Conservation (phyloP, 2,888 invertebrate species). For the Theretra japonica region DNA sequence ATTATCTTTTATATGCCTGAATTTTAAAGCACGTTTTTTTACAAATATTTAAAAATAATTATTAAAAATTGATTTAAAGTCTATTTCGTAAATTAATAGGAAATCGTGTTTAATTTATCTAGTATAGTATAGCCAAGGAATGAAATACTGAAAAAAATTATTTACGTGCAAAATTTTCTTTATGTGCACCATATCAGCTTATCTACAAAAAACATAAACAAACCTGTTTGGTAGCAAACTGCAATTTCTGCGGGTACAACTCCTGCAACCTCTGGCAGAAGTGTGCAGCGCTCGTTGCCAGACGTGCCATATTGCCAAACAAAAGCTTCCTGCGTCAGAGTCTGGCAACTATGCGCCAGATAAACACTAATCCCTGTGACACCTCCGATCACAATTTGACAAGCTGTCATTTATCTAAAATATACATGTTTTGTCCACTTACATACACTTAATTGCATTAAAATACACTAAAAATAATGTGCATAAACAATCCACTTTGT, state of each 20-base stretch:
- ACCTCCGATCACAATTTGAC: slow-evolving; percentile 37
- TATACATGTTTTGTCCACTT: neutral
- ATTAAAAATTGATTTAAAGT: too few relatives aligned
- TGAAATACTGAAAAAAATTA: too few relatives aligned
- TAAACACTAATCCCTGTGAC: slow-evolving; percentile 50
- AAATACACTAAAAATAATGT: neutral
- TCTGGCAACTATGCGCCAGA: slow-evolving; percentile 44
- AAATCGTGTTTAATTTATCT: too few relatives aligned
- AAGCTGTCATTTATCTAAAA: slow-evolving; percentile 37
- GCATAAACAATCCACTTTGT: neutral
- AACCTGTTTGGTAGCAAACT: slow-evolving; percentile 65
- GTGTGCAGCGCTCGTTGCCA: slow-evolving; percentile 73
- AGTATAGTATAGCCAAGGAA: too few relatives aligned
- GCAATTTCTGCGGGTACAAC: slow-evolving; percentile 71
- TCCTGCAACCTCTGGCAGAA: slow-evolving; percentile 77
- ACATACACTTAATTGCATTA: slow-evolving; percentile 1
- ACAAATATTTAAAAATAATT: too few relatives aligned
- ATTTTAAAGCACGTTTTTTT: too few relatives aligned
- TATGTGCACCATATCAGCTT: too few relatives aligned
- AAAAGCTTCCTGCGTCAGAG: slow-evolving; percentile 24
- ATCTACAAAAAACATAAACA: slow-evolving; percentile 27
- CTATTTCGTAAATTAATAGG: too few relatives aligned
- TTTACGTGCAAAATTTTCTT: too few relatives aligned
- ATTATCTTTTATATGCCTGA: neutral
- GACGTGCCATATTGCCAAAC: slow-evolving; percentile 62